Evolutionary conservation across 1,140 invertebrate species (phyloP), one percentile per base, ranked within the genome.

Genomic region (Idris sp.): DNA sequence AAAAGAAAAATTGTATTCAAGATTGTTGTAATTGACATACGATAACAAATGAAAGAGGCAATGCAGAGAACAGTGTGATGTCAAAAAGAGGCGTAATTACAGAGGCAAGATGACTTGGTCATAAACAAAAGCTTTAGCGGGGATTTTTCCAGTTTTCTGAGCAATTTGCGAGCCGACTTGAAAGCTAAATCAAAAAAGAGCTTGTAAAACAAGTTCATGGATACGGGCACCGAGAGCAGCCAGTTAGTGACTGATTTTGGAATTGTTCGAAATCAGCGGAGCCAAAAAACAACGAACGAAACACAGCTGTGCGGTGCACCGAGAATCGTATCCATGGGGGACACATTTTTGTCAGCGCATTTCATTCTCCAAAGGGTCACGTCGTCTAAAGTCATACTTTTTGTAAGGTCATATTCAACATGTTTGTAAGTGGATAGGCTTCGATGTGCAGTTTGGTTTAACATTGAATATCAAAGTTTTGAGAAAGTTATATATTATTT

Each of bases 211-310:
- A 73, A 64, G n/a, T n/a, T n/a, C n/a, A 64, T 64, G 48, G 59
- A 58, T 19, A 59, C 59, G 30, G 38, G 48, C n/a, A n/a, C n/a
- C n/a, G n/a, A n/a, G n/a, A 28, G 59, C 59, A 73, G 51, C 51
- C 58, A 58, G 68, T 73, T 64, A 64, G 41, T 7, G 59, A 64
- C 35, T 64, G 54, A 56, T 54, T 61, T 71, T 40, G 22, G 76
- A 16, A 80, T 82, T 80, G 79, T 82, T 79, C 56, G 43, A 67
- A 78, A 56, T 77, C 73, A 77, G 69, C 69, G 67, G 68, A 76
- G 76, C 76, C 40, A 76, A 38, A 75, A 53, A 73, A 59, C 69
- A 71, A 54, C 68, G 46, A 67, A 43, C 26, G 19, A 14, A 58
- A 61, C 49, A 68, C 56, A 68, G 62, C 56, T 67, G 65, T 64